Evolutionary conservation across 2,113 vertebrate genomes (phyloP), one percentile per base, ranked within the genome.

Genomic region (Neoarius graeffei): DNA sequence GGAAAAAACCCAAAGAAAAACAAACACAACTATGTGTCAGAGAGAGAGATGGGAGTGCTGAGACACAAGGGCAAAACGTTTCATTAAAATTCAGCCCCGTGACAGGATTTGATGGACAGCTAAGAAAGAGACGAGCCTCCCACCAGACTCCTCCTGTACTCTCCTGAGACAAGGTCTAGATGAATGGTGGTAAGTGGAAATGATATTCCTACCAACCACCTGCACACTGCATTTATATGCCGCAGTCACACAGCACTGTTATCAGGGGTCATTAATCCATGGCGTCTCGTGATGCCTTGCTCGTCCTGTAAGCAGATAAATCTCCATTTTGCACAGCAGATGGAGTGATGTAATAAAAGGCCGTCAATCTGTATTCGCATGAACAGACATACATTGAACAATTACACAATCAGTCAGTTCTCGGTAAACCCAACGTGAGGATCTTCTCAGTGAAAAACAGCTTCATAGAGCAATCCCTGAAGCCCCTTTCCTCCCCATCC

Each of bases 51-150:
- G 76, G 69, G 42, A 30, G 62, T 69, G 88, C 80, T 87, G 87
- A 77, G 71, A 85, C 66, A 85, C 62, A 66, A 84, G 89, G 87
- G 82, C 87, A 90, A 85, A 77, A 74, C 64, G 52, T 69, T 77
- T 7, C 69, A 89, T 90, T 89, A 85, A 85, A 85, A 90, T 90
- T 64, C 83, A 87, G 67, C 76, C 59, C 20, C 7, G 82, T 62
- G 84, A 83, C 86, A 66, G 83, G 52, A 20, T 87, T 81, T 90
- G 89, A 90, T 89, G 23, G 89, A 90, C 89, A 83, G 82, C 67
- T 90, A 79, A 17, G 73, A 84, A 35, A 59, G 67, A 66, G 69
- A 74, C 20, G 27, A 69, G 62, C 0, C 10, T 52, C 20, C 48
- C 79, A 27, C 73, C 59, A 74, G 83, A 80, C 56, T 60, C 64